Evolutionary conservation across 2,113 vertebrate species (phyloP).

Genomic region (Barnardius zonarius): DNA sequence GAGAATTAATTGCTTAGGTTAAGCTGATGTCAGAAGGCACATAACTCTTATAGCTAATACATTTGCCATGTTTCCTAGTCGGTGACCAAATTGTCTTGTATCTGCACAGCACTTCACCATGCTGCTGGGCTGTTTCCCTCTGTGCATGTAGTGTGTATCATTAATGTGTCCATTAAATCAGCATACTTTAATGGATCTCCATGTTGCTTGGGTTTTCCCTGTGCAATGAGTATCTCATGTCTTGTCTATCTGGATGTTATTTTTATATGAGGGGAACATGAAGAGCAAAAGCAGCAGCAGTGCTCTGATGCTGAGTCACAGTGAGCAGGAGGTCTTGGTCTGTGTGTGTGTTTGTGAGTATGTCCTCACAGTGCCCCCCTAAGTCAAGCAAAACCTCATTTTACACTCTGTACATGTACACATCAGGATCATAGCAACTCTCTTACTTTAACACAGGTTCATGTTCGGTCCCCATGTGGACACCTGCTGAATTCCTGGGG

Average conservation of each 20-base stretch:
- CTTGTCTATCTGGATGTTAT: neutral
- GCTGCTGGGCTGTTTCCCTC: neutral
- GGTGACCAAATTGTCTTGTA: neutral
- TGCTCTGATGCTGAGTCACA: neutral
- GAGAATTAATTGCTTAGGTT: neutral
- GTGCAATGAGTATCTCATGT: neutral
- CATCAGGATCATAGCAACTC: neutral
- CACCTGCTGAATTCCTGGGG: neutral
- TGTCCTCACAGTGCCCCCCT: neutral
- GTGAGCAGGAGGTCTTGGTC: neutral
- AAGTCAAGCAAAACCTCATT: neutral
- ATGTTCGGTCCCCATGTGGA: rapidly evolving
- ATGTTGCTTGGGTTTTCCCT: neutral
- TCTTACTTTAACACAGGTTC: neutral
- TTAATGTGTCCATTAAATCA: neutral
- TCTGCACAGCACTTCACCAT: neutral
- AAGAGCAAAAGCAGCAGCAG: neutral
- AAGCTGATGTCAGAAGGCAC: neutral
- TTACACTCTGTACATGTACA: rapidly evolving
- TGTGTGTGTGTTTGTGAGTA: neutral
- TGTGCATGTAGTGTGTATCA: neutral
- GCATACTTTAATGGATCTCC: neutral
- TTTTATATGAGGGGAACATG: neutral
- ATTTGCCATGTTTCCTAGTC: neutral
- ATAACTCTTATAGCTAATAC: neutral